Base-by-base conservation (phyloP, 37 sponge, comb jelly and placozoan species). In the Mnemiopsis leidyi region DNA sequence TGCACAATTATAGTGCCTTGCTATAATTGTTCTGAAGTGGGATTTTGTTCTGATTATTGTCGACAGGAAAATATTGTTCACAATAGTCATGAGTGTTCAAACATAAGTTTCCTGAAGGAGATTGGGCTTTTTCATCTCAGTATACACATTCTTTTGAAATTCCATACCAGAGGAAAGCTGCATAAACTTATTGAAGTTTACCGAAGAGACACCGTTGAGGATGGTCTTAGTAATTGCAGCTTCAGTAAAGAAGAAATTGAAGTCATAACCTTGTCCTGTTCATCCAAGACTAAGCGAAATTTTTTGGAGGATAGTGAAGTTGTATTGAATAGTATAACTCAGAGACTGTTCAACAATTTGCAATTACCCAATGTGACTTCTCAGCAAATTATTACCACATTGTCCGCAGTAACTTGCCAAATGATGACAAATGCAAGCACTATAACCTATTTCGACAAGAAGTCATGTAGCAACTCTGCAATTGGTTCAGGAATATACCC, bases 401-500 rank as follows among this genome's bases (percentile, higher is more conserved):
- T 69, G 24, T 21, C 28, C 9, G 29, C 73, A 69, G 3, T 69
- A 23, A 25, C 73, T 69, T 21, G 28, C 29, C 73, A 69, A 25
- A 69, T 69, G 73, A 21, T 69, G 73, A 69, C 3, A 3, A 69
- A 69, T 69, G 73, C 73, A 28, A 69, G 73, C 21, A 28, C 73
- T n/a, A 20, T 69, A 5, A 69, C 2, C 23, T 69, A 69, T 69
- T 69, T n/a, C n/a, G 29, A 25, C n/a, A 28, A 3, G 2, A 3
- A 69, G 7, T 5, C 29, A 1, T 28, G 73, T 21, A 23, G 2
- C 7, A 69, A 21, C 3, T 2, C 21, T 2, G 24, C 73, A 23
- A 69, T 69, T 69, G 73, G 73, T 28, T 69, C 73, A 69, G 73
- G 73, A 69, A 69, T 69, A 23, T 69, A 69, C 29, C 73, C 73